Evolutionary conservation across 1,140 invertebrate species (phyloP), one percentile per base, ranked within the genome.

Genomic region (Aphidius gifuensis): DNA sequence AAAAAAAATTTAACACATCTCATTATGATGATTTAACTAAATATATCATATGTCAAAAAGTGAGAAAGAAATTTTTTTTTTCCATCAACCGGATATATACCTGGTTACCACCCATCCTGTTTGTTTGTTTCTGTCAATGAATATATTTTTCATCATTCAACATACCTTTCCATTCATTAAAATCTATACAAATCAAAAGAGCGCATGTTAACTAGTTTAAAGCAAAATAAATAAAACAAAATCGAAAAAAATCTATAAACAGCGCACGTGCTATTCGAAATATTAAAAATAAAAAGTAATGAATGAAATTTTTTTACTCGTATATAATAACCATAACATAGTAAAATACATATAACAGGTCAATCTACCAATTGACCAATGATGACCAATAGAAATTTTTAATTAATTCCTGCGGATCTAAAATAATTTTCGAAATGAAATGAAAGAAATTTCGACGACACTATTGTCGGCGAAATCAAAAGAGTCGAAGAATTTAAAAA

Each of bases 301-400:
- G 23, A 32, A 32, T 32, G 23, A 32, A 32, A 32, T 32, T 32
- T 32, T 32, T 32, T 32, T 32, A 32, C 4, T 32, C 23, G 1
- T 16, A 16, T 16, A 16, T 16, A 16, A 16, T 32, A 32, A 32
- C 23, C 4, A 32, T 32, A 32, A 32, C 23, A 32, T 32, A 32
- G 23, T 32, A 71, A 70, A 65, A 74, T 76, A 72, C 69, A 73
- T 75, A 75, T 74, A 77, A 73, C 73, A 67, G 75, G 76, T 77
- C 76, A 77, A 78, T 74, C 71, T 68, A 64, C 64, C 75, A 78
- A 78, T 77, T 77, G 75, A 73, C 69, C 71, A 73, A 64, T 68
- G 70, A 32, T 32, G 23, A 32, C 2, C 23, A 32, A 32, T 32
- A 32, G 69, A 63, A 61, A 64, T 63, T 64, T 39, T 63, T 66